Percentiles rank a stretch among this genome's conserved stretches.
phyloP scores from a whole-genome alignment of 2,113 vertebrate genomes.

The Circaetus cinerascens region DNA sequence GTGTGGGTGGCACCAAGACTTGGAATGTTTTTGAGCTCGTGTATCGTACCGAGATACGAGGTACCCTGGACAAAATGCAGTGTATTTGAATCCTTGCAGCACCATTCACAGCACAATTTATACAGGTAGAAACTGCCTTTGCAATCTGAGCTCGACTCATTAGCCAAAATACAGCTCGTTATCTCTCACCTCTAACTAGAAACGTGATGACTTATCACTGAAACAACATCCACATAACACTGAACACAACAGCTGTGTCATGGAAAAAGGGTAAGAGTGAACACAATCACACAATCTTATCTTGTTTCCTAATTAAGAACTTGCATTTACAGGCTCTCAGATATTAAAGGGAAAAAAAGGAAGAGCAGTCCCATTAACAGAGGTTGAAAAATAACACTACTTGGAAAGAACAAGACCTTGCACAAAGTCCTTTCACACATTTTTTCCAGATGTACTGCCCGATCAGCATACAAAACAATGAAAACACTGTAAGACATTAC shows the following conservation, averaged over 20 bases:
- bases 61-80: neutral
- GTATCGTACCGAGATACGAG: neutral
- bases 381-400: neutral
- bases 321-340: neutral
- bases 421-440: neutral
- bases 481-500: neutral
- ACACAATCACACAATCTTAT: conserved; percentile 2
- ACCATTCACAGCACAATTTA: neutral
- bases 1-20: neutral
- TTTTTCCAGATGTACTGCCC: neutral
- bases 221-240: neutral
- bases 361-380: neutral
- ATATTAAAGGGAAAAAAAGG: neutral
- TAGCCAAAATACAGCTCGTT: neutral
- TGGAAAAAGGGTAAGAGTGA: neutral
- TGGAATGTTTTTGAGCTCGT: neutral
- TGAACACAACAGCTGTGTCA: neutral
- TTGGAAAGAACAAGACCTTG: neutral
- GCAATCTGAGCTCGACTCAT: neutral
- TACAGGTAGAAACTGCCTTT: neutral
- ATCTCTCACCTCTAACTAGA: neutral
- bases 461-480: neutral
- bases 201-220: neutral
- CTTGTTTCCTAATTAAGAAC: conserved; percentile 28
- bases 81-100: neutral